Evolutionary conservation across 2,888 invertebrate species (phyloP).

Genomic region (Zhengitettix transpicula): DNA sequence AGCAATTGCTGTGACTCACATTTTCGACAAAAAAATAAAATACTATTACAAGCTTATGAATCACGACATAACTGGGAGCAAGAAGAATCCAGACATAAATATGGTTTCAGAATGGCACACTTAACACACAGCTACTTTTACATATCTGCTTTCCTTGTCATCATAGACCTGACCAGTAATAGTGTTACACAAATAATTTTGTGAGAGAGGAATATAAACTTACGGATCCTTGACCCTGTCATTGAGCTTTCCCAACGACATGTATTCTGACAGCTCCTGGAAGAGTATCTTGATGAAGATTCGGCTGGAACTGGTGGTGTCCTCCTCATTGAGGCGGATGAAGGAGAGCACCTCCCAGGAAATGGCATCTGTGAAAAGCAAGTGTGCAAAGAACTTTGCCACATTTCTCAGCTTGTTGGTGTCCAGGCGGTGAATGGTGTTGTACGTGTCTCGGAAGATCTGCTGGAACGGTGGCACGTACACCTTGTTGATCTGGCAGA

Average conservation of each 20-base stretch:
- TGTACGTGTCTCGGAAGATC: constrained; percentile 88
- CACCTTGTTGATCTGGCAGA: constrained; percentile 84
- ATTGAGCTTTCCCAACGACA: constrained; percentile 87
- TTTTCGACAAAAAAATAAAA: no score
- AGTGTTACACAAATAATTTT: no score
- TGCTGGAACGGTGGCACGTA: constrained; percentile 88
- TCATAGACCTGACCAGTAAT: no score
- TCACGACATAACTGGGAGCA: no score
- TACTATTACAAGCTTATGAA: no score
- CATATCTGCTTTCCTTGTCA: constrained; percentile 1
- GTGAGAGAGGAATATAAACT: constrained; percentile 33
- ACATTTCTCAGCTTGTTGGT: constrained; percentile 91
- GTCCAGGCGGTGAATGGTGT: constrained; percentile 87
- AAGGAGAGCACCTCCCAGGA: constrained; percentile 86
- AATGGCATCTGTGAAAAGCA: constrained; percentile 91
- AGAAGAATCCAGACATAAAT: no score
- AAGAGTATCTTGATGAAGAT: constrained; percentile 97
- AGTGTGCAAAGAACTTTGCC: constrained; percentile 91
- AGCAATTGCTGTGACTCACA: no score
- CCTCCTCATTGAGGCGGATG: constrained; percentile 87
- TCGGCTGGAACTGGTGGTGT: constrained; percentile 91
- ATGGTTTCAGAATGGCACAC: neutral
- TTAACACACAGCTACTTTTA: neutral
- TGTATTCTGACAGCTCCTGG: constrained; percentile 88
- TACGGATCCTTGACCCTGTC: constrained; percentile 77